Evolutionary conservation across 2,113 vertebrate species (phyloP), one percentile per base, ranked within the genome.

Genomic region (Taurulus bubalis): DNA sequence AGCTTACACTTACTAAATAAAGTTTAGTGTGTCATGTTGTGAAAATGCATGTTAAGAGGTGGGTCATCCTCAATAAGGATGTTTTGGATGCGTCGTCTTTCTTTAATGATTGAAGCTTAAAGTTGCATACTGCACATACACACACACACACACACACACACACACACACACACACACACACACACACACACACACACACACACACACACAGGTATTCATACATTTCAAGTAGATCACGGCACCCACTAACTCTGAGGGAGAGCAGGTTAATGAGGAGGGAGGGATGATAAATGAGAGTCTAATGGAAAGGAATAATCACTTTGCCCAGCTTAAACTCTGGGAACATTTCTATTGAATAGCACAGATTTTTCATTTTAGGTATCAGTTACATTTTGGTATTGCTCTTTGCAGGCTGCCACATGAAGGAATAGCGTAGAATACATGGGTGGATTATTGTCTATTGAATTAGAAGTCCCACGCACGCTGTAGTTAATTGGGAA

Each of bases 241-340:
- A 47, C 28, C 20, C 14, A 47, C 58, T 73, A 34, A 68, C 47
- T 62, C n/a, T 34, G 55, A 22, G 34, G 16, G 45, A 45, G 75
- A 79, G 59, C 76, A 82, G 81, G 79, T 83, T 82, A 85, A 86
- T 69, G 70, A 53, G 55, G 55, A 79, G 32, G 38, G 11, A 56
- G 65, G 58, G 26, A 74, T 85, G 72, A 90, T 85, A 70, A 80
- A 91, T 84, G 78, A 81, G 66, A 26, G 65, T 55, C 72, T 69
- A 84, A 85, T 76, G 7, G 60, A 75, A 64, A 76, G 63, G 68
- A 83, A 84, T 55, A 76, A 85, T 88, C 28, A 55, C 71, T 77
- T 80, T 80, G 47, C 63, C 15, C 51, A 55, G 59, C 49, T 86
- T 72, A 72, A 86, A 40, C 65, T 70, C 24, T 65, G 42, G n/a